A percentile compares a stretch with the other conserved stretches of the same genome.
Evolutionary conservation across 2,797 vertebrate species (phyloP).

Genomic region (Parauchenoglanis ngamensis): DNA sequence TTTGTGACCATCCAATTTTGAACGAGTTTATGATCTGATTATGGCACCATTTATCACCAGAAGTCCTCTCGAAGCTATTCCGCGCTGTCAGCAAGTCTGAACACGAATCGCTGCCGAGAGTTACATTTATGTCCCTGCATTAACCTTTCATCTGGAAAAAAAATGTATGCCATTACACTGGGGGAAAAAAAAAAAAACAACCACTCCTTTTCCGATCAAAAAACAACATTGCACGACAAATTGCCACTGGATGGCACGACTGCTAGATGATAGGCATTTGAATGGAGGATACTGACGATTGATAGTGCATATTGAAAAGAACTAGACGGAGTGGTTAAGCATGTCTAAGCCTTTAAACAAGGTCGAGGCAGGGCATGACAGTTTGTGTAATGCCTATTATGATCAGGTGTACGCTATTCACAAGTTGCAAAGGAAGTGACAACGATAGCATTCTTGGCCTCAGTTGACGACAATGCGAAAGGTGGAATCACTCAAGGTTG

Average conservation of each 20-base stretch:
- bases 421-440: not conserved
- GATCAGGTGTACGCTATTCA: not conserved
- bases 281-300: not conserved
- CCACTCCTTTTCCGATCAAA: slow-evolving; percentile 23
- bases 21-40: slow-evolving; percentile 36
- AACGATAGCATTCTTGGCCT: not conserved
- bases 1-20: not conserved
- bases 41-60: slow-evolving; percentile 26
- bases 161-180: slow-evolving; percentile 25
- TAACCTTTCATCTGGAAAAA: slow-evolving; percentile 47
- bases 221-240: not conserved
- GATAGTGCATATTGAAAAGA: not conserved
- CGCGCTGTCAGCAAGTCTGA: slow-evolving; percentile 42
- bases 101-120: slow-evolving; percentile 28
- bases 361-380: not conserved
- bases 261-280: not conserved
- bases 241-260: not conserved
- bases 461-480: not conserved
- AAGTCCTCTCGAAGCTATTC: slow-evolving; percentile 15
- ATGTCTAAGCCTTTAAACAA: slow-evolving; percentile 39
- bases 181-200: slow-evolving; percentile 10
- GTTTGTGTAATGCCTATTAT: slow-evolving; percentile 13
- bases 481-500: not conserved
- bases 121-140: slow-evolving; percentile 44
- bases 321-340: slow-evolving; percentile 13